Evolutionary conservation across 2,888 invertebrate species (phyloP), one percentile per base, ranked within the genome.

Genomic region (Hirtodrosophila trivittata): DNA sequence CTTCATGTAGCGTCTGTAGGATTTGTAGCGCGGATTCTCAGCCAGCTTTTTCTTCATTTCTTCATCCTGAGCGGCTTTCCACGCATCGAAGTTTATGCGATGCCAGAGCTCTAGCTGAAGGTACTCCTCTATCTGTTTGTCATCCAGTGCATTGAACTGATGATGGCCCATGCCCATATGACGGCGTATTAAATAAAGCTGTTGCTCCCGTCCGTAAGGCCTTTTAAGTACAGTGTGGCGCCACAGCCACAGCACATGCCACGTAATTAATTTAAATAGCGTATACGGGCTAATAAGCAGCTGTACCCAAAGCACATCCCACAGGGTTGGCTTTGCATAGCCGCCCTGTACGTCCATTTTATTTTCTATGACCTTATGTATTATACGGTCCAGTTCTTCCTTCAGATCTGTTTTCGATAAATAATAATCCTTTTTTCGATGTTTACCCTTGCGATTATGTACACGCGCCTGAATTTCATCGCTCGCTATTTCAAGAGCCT

Each of bases 311-410:
- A 98, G 91, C 6, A 97, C 93, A 90, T 97, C 95, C 45, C 91
- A 88, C 13, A 96, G 89, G 47, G 93, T 93, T 0, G 97, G 97
- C 87, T 96, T 97, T 0, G 96, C 95, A 90, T 97, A 97, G 0
- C 96, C 97, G 12, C 98, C 98, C 88, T 97, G 94, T 41, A 98
- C 97, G 87, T 97, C 97, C 95, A 98, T 96, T 87, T 97, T 97
- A 74, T 97, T 95, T 90, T 95, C 96, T 57, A 98, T 95, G 1
- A 98, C 94, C 88, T 94, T 93, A 66, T 94, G 93, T 51, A 98
- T 94, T 32, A 97, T 93, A 58, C 92, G 92, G 87, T 98, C 97
- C 67, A 95, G 93, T 89, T 97, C 96, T 74, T 95, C 94, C 89
- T 94, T 95, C 71, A 93, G 92, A 84, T 94, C 94, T 1, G 91